phyloP scores from a whole-genome alignment of 2,888 invertebrate genomes.

The Bhutanitis thaidina region DNA sequence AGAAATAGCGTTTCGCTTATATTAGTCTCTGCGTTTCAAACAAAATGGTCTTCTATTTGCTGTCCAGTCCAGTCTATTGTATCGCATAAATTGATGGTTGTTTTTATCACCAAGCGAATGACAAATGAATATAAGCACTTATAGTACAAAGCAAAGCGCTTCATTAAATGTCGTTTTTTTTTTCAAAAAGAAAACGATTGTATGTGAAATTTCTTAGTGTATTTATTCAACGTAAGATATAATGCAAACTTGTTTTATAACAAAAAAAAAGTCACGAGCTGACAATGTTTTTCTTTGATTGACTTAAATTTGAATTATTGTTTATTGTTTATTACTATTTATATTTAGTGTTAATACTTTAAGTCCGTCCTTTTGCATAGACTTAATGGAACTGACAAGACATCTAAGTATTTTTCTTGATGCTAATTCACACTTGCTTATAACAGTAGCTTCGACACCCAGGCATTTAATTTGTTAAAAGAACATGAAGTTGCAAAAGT shows the following conservation, averaged over 20 bases:
- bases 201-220: neutral
- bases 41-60: slow-evolving; percentile 10
- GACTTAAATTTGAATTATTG: too few species aligned
- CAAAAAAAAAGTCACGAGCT: neutral
- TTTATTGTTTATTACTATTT: too few species aligned
- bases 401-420: too few species aligned
- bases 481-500: too few species aligned
- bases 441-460: too few species aligned
- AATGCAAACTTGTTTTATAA: neutral
- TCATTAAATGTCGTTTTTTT: neutral
- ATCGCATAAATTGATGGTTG: slow-evolving; percentile 10
- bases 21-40: slow-evolving; percentile 8
- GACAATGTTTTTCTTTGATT: too few species aligned
- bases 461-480: too few species aligned
- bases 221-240: neutral
- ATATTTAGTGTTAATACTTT: too few species aligned
- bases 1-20: neutral
- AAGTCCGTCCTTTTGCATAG: too few species aligned
- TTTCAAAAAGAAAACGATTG: neutral
- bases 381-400: too few species aligned
- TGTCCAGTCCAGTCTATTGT: slow-evolving; percentile 7
- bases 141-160: slow-evolving; percentile 1
- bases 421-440: too few species aligned
- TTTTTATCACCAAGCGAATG: slow-evolving; percentile 16
- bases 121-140: slow-evolving; percentile 8